A percentile compares a stretch with the other conserved stretches of the same genome.
phyloP scores from a whole-genome alignment of 1,140 invertebrate genomes.

The Trialeurodes vaporariorum region DNA sequence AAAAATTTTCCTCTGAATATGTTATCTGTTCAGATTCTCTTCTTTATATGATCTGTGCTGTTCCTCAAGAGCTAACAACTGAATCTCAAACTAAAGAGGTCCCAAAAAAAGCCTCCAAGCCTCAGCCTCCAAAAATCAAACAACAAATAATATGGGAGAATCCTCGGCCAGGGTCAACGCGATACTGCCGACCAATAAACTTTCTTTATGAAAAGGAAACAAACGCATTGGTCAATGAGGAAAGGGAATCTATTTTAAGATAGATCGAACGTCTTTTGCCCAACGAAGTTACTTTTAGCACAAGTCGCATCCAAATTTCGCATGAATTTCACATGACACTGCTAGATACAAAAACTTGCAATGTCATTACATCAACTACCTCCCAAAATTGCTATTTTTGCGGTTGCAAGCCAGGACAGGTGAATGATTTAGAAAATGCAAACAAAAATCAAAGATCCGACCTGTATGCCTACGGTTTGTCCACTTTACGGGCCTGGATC shows the following conservation, averaged over 20 bases:
- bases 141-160: constrained; percentile 11
- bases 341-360: constrained; percentile 8
- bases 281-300: constrained; percentile 18
- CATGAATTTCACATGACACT: constrained; percentile 4
- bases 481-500: background rate
- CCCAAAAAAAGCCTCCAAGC: too few relatives aligned
- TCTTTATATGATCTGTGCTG: too few relatives aligned
- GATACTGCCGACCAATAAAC: constrained; percentile 8
- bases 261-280: constrained; percentile 6
- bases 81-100: too few relatives aligned
- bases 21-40: too few relatives aligned
- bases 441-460: background rate
- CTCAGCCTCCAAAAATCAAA: too few relatives aligned
- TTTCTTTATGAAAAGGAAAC: constrained; percentile 8
- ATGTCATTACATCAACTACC: background rate
- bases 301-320: background rate
- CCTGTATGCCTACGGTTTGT: background rate
- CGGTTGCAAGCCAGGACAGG: background rate
- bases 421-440: constrained; percentile 2
- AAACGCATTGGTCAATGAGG: background rate
- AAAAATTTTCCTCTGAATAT: too few relatives aligned
- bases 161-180: background rate
- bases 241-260: constrained; percentile 7
- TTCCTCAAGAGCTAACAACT: too few relatives aligned
- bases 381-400: background rate